Conservation (phyloP, 2,113 vertebrate genomes). For the Tragelaphus strepsiceros region DNA sequence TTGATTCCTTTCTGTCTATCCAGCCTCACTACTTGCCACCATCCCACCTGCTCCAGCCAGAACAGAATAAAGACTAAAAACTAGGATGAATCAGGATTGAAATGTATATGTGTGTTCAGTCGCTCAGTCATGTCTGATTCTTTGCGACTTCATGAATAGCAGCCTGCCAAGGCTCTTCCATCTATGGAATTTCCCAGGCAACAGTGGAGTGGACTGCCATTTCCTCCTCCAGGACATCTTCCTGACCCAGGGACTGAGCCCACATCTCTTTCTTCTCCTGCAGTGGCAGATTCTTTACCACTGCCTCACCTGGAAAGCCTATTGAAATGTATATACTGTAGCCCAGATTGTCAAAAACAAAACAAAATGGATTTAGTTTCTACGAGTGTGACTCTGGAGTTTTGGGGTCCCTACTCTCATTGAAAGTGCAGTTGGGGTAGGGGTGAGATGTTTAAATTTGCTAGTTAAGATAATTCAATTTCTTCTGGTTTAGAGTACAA, state of each 20-base stretch:
- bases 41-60: not conserved
- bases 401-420: fast-evolving
- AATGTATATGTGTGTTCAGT: not conserved
- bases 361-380: not conserved
- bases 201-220: not conserved
- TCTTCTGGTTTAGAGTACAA: not conserved
- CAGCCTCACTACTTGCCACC: not conserved
- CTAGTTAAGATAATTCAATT: not conserved
- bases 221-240: not conserved
- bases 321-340: not conserved
- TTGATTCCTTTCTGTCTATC: not conserved
- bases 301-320: not conserved
- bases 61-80: not conserved
- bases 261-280: not conserved
- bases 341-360: not conserved
- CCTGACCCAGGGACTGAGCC: not conserved
- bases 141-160: not conserved
- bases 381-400: not conserved
- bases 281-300: not conserved
- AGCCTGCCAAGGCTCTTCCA: not conserved
- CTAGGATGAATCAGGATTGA: not conserved
- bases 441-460: not conserved
- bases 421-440: not conserved
- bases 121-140: not conserved
- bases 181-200: not conserved